These are phyloP conservation scores for Moxostoma hubbsi DNA, from an alignment of 2,797 vertebrate genomes.

Conservation along the genomic window DNA sequence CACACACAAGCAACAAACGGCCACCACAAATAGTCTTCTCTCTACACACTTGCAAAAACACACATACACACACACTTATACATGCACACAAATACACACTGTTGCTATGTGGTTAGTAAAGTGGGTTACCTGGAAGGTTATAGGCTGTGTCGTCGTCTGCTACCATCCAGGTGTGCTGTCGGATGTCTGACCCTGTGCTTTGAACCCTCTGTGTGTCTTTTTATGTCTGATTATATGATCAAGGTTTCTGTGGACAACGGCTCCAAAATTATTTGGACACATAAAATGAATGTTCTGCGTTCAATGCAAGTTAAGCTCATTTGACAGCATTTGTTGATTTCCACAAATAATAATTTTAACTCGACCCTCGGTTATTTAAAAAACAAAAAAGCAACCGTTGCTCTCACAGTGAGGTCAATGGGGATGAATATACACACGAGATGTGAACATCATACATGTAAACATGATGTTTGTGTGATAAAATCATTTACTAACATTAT, in stretches of 20 bases:
- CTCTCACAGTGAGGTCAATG: too few relatives aligned
- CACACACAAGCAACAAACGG: constrained; percentile 38
- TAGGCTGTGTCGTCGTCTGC: not conserved
- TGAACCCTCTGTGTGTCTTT: not conserved
- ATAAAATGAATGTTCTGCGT: too few relatives aligned
- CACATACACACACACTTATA: constrained; percentile 8
- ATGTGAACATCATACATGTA: too few relatives aligned
- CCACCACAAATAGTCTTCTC: constrained; percentile 39
- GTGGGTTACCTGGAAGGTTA: constrained; percentile 24
- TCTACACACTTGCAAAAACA: constrained; percentile 51
- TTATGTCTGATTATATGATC: not conserved
- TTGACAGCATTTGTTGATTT: too few relatives aligned
- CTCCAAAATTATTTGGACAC: too few relatives aligned
- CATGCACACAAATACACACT: not conserved
- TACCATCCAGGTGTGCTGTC: constrained; percentile 16
- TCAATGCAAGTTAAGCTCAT: too few relatives aligned
- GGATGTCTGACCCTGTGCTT: not conserved
- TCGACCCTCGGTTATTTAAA: too few relatives aligned
- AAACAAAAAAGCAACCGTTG: too few relatives aligned
- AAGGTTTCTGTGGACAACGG: not conserved
- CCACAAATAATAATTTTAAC: too few relatives aligned
- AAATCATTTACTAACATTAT: too few relatives aligned
- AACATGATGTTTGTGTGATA: too few relatives aligned
- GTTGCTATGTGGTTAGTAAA: constrained; percentile 7
- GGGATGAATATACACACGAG: too few relatives aligned